A percentile compares a stretch with the other conserved stretches of the same genome.
Conservation (phyloP, 2,113 vertebrate species). For the Aplodontia rufa region DNA sequence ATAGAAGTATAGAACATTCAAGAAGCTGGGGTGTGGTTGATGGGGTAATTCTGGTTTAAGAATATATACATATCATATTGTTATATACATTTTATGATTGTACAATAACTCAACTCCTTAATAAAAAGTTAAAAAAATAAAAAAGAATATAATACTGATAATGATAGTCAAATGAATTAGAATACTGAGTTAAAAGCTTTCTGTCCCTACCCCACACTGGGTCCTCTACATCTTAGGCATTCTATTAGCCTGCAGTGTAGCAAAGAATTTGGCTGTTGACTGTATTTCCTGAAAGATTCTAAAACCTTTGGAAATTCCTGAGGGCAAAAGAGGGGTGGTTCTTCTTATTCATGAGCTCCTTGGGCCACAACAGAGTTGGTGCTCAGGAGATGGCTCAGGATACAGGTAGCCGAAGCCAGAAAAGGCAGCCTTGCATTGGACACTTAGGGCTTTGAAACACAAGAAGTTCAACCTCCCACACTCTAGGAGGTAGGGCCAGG, state of each 20-base stretch:
- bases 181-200: not conserved
- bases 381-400: not conserved
- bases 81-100: no score
- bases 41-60: no score
- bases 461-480: not conserved
- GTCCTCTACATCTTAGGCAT: not conserved
- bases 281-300: not conserved
- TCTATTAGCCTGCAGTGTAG: not conserved
- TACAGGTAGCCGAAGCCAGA: not conserved
- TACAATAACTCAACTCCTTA: no score
- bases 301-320: not conserved
- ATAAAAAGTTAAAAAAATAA: no score
- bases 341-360: not conserved
- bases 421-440: not conserved
- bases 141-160: not conserved
- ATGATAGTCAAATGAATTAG: not conserved
- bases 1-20: no score
- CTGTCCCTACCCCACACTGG: rapidly evolving
- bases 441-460: not conserved
- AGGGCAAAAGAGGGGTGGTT: not conserved
- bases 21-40: no score
- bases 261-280: not conserved
- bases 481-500: not conserved
- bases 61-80: no score
- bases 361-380: not conserved